These are phyloP conservation scores for Drosophila setosimentum DNA, from an alignment of 2,888 invertebrate species.

Conservation along the genomic window DNA sequence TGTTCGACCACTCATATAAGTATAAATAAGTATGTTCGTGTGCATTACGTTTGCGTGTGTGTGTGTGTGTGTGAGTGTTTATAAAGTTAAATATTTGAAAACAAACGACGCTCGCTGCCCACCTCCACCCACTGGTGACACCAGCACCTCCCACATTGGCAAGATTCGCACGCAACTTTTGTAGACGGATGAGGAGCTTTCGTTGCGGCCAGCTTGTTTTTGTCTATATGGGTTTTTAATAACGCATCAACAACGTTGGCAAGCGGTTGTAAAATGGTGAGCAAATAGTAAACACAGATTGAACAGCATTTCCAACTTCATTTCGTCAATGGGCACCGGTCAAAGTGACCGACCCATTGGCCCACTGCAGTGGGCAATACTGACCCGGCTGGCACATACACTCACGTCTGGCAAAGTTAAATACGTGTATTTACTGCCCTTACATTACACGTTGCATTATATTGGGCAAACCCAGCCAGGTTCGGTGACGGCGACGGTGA, in stretches of 20 bases:
- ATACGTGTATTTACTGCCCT: conserved; percentile 14
- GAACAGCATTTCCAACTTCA: conserved; percentile 35
- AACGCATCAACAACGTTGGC: conserved; percentile 61
- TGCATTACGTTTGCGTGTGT: conserved; percentile 1
- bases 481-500: conserved; percentile 5
- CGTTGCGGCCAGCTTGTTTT: conserved; percentile 59
- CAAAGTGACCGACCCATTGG: conserved; percentile 42
- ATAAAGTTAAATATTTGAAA: conserved; percentile 53
- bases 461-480: conserved; percentile 48
- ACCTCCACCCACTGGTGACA: conserved; percentile 24
- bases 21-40: neutral
- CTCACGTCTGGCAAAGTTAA: conserved; percentile 34
- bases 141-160: conserved; percentile 36
- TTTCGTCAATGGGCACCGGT: conserved; percentile 65
- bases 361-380: conserved; percentile 21
- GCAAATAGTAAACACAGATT: conserved; percentile 39
- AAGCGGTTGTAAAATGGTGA: conserved; percentile 69
- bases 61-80: conserved; percentile 4
- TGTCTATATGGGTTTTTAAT: conserved; percentile 77
- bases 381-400: conserved; percentile 49
- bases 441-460: conserved; percentile 16
- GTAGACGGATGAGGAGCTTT: conserved; percentile 53
- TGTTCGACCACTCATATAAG: conserved; percentile 27
- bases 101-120: conserved; percentile 57
- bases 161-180: conserved; percentile 6